A percentile compares a stretch with the other conserved stretches of the same genome.
Evolutionary conservation across 1,140 invertebrate species (phyloP).

Genomic region (Aphelinus certus): DNA sequence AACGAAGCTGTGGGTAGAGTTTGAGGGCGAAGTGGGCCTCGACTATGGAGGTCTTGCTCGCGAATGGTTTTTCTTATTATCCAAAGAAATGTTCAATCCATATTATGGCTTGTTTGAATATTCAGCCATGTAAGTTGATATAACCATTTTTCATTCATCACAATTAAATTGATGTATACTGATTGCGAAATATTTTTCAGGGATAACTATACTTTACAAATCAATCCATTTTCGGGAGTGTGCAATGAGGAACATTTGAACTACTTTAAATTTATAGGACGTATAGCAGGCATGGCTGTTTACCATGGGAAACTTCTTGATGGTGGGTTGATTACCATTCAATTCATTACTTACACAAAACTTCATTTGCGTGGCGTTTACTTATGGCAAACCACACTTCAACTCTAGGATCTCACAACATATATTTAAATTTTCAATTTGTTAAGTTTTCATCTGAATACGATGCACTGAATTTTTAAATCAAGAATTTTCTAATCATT

Average conservation of each 20-base stretch:
- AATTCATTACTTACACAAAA: neutral
- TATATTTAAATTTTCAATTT: neutral
- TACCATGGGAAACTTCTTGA: constrained; percentile 98
- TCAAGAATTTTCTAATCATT: no score
- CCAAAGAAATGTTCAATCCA: constrained; percentile 99
- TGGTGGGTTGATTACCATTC: constrained; percentile 70
- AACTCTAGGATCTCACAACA: constrained; percentile 3
- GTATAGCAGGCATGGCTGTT: constrained; percentile 97
- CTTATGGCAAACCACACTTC: neutral
- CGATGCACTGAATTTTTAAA: no score
- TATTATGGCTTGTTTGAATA: constrained; percentile 99
- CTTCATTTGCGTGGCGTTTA: neutral
- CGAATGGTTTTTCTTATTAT: constrained; percentile 98
- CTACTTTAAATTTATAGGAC: constrained; percentile 99
- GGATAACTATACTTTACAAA: constrained; percentile 99
- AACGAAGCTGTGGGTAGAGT: constrained; percentile 98
- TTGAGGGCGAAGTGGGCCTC: constrained; percentile 95
- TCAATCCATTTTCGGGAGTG: constrained; percentile 96
- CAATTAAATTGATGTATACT: constrained; percentile 18
- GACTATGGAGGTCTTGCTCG: constrained; percentile 97
- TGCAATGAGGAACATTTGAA: constrained; percentile 97
- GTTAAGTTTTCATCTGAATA: neutral
- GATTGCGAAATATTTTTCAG: constrained; percentile 60
- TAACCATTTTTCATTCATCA: constrained; percentile 14
- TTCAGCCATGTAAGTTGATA: constrained; percentile 80